Evolutionary conservation across 2,888 invertebrate genomes (phyloP).

Genomic region (Dermolepida albohirtum): DNA sequence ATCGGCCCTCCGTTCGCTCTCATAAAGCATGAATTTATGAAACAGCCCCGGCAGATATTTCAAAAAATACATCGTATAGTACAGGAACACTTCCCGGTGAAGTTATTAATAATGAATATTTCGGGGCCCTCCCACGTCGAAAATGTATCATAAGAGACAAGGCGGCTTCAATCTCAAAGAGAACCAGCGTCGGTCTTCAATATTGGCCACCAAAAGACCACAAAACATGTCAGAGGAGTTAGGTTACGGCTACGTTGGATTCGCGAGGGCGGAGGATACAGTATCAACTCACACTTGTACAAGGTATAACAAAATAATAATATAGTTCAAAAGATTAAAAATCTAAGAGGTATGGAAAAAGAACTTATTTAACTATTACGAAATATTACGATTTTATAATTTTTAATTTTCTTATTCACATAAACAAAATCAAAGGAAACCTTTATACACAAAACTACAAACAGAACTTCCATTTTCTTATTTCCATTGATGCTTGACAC

Average conservation of each 20-base stretch:
- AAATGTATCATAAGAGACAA: conserved; percentile 58
- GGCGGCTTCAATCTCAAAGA: conserved; percentile 54
- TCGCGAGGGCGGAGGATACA: conserved; percentile 47
- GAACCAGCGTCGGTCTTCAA: conserved; percentile 22
- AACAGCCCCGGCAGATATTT: conserved; percentile 49
- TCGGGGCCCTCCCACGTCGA: conserved; percentile 61
- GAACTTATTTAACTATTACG: too few species aligned
- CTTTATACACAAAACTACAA: too few species aligned
- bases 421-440: too few species aligned
- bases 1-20: conserved; percentile 29
- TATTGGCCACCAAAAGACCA: conserved; percentile 26
- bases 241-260: conserved; percentile 32
- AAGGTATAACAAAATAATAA: conserved; percentile 17
- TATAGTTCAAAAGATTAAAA: neutral
- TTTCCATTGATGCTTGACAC: too few species aligned
- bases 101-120: conserved; percentile 57
- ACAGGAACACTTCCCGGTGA: conserved; percentile 52
- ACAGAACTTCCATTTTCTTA: too few species aligned
- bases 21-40: conserved; percentile 50
- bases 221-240: conserved; percentile 19
- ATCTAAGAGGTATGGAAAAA: too few species aligned
- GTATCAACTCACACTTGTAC: conserved; percentile 12
- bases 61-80: conserved; percentile 48
- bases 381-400: too few species aligned
- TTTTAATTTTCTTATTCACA: too few species aligned